A percentile compares a stretch with the other conserved stretches of the same genome.
Conservation (phyloP, 2,797 vertebrate genomes). For the Catamblyrhynchus diadema region DNA sequence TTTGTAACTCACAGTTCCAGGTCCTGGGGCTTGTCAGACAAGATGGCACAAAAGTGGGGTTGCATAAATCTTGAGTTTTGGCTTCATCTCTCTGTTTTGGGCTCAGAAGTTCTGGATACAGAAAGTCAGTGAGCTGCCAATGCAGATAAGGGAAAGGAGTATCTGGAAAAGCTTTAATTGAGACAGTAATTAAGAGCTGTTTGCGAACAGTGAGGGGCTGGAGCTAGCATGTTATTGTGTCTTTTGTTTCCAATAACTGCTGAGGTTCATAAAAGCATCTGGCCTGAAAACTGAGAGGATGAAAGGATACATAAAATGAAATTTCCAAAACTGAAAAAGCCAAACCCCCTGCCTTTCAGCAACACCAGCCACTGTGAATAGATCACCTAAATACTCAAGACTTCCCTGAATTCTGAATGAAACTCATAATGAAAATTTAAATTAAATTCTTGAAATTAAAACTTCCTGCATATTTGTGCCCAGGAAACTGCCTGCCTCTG, state of each 20-base stretch:
- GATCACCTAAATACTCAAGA: neutral
- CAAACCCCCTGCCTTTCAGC: neutral
- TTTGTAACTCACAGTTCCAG: neutral
- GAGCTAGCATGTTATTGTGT: neutral
- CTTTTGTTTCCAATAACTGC: neutral
- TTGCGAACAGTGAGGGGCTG: neutral
- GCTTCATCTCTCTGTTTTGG: neutral
- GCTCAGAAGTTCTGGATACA: neutral
- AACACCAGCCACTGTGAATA: neutral
- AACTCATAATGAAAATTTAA: neutral
- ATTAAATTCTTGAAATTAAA: neutral
- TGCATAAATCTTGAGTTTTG: conserved; percentile 13
- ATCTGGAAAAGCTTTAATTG: conserved; percentile 11
- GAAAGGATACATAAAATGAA: neutral
- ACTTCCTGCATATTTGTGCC: neutral
- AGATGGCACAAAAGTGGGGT: neutral
- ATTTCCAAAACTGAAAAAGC: neutral
- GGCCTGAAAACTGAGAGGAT: neutral
- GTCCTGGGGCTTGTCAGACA: neutral
- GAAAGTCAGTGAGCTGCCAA: neutral
- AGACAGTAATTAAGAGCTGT: conserved; percentile 15
- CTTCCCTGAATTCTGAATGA: neutral
- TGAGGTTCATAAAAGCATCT: neutral
- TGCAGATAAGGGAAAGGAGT: neutral
- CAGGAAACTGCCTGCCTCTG: neutral